A percentile compares a stretch with the other conserved stretches of the same genome.
Conservation (phyloP, 2,113 vertebrate genomes). For the Sarotherodon lohbergeri region DNA sequence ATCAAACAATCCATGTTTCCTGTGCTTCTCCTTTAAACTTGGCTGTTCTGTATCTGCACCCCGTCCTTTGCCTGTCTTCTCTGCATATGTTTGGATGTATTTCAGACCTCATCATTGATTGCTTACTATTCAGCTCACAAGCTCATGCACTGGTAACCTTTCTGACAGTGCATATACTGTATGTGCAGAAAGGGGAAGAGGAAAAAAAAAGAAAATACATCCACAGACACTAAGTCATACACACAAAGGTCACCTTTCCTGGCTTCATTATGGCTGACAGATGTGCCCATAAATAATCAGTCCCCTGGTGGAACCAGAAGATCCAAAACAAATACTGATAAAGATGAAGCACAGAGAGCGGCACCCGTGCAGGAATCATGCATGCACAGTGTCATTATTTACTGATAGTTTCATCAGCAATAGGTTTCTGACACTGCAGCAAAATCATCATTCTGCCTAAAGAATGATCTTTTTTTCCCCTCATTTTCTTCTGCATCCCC, state of each 20-base stretch:
- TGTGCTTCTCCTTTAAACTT: neutral
- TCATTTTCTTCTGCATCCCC: neutral
- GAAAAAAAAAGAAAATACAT: neutral
- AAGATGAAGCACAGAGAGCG: neutral
- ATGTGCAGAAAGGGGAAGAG: neutral
- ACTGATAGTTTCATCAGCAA: neutral
- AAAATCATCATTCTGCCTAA: neutral
- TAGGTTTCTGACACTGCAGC: neutral
- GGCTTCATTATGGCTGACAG: conserved; percentile 63
- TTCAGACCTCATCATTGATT: neutral
- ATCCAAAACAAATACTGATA: conserved; percentile 48
- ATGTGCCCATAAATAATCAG: conserved; percentile 65
- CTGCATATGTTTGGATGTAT: neutral
- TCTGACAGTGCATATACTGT: neutral
- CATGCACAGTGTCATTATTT: neutral
- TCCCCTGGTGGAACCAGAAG: conserved; percentile 26
- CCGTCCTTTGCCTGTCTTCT: neutral
- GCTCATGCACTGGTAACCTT: neutral
- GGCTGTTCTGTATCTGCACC: neutral
- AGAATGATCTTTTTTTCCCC: neutral
- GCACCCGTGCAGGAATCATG: neutral
- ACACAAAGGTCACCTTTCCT: conserved; percentile 65
- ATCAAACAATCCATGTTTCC: conserved; percentile 13
- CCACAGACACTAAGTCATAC: neutral
- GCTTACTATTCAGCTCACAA: neutral